phyloP scores from a whole-genome alignment of 2,888 invertebrate species.

The Caenorhabditis sp. region DNA sequence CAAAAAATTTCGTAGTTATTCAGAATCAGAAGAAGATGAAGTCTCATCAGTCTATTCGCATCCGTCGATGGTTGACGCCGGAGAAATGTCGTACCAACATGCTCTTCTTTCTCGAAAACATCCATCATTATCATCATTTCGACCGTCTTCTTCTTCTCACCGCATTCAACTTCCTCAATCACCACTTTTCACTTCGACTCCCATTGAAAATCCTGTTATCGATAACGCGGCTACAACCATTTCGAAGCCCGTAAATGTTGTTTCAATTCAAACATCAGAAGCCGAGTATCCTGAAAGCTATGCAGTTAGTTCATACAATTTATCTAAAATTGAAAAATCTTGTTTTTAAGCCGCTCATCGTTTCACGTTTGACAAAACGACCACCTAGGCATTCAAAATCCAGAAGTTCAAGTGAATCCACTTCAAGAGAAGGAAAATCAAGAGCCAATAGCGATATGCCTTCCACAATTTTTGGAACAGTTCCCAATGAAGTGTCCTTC shows the following conservation, averaged over 20 bases:
- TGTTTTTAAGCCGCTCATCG: constrained; percentile 30
- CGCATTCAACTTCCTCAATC: constrained; percentile 29
- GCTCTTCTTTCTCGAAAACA: constrained; percentile 9
- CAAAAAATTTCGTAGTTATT: constrained; percentile 8
- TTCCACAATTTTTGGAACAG: constrained; percentile 39
- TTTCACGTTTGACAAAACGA: constrained; percentile 31
- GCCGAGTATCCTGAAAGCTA: not conserved
- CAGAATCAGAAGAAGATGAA: constrained; percentile 55
- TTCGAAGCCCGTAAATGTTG: constrained; percentile 3
- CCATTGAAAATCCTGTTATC: constrained; percentile 27
- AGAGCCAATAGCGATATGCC: constrained; percentile 40
- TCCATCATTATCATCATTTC: constrained; percentile 10
- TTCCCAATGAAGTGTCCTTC: constrained; percentile 29
- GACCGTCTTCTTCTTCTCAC: constrained; percentile 12
- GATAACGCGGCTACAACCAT: constrained; percentile 10
- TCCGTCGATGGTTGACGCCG: constrained; percentile 63
- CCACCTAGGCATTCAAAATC: constrained; percentile 34
- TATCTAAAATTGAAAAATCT: too few relatives aligned
- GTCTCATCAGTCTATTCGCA: constrained; percentile 66
- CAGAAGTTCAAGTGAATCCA: constrained; percentile 34
- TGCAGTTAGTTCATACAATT: constrained; percentile 4
- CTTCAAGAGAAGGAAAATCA: constrained; percentile 17
- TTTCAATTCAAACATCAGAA: constrained; percentile 11
- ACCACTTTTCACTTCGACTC: constrained; percentile 32
- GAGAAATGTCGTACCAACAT: constrained; percentile 37